These are phyloP conservation scores for Potamilus streckersoni DNA, from an alignment of 1,140 invertebrate genomes.

Conservation along the genomic window DNA sequence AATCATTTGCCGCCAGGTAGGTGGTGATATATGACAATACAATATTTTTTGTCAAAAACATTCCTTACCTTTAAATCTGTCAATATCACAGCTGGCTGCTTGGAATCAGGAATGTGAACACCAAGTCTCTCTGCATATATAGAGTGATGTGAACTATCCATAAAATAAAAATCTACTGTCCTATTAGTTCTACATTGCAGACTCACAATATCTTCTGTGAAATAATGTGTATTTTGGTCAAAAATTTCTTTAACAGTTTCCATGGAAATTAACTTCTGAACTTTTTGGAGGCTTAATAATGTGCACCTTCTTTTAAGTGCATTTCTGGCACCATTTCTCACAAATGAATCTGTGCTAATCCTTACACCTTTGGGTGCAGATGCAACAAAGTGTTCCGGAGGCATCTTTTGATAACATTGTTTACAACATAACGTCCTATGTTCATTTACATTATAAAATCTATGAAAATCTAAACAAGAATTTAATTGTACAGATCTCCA, in stretches of 20 bases:
- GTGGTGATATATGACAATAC: too few species aligned
- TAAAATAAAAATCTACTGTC: slow-evolving; percentile 77
- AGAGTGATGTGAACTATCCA: slow-evolving; percentile 78
- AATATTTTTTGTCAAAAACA: too few species aligned
- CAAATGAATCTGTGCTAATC: slow-evolving; percentile 24
- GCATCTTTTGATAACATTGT: slow-evolving; percentile 5
- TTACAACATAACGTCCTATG: slow-evolving; percentile 39
- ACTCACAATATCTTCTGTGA: slow-evolving; percentile 57
- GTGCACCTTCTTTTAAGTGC: slow-evolving; percentile 22
- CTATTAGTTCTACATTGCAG: slow-evolving; percentile 75
- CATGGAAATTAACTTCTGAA: slow-evolving; percentile 16
- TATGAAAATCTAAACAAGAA: slow-evolving; percentile 35
- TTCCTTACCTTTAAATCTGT: slow-evolving; percentile 77
- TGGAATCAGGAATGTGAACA: slow-evolving; percentile 58
- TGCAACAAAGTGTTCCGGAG: not conserved
- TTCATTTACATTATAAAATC: slow-evolving; percentile 38
- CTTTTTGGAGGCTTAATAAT: slow-evolving; percentile 33
- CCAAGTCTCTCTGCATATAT: slow-evolving; percentile 81
- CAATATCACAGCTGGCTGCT: slow-evolving; percentile 77
- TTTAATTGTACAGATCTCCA: slow-evolving; percentile 8
- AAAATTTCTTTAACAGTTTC: slow-evolving; percentile 10
- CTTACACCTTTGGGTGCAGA: slow-evolving; percentile 7
- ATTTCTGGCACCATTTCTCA: slow-evolving; percentile 28
- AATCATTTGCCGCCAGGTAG: too few species aligned
- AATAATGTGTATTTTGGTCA: slow-evolving; percentile 15